These are phyloP conservation scores for Sebastes minor DNA, from an alignment of 2,797 vertebrate genomes.

Conservation along the genomic window DNA sequence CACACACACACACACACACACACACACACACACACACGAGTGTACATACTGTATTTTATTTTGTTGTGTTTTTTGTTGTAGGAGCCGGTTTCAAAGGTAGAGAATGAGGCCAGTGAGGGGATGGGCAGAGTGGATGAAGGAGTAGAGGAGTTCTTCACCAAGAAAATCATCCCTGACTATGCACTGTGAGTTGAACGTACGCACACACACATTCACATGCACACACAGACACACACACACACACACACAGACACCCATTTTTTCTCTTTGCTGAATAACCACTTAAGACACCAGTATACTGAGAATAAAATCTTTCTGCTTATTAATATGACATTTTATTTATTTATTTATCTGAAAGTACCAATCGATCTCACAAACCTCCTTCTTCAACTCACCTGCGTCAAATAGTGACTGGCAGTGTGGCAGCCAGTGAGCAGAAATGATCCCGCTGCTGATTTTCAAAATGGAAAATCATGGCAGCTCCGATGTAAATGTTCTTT, in stretches of 20 bases:
- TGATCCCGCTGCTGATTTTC: no score
- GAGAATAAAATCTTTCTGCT: neutral
- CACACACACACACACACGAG: neutral
- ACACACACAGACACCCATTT: neutral
- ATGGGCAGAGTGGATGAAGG: slow-evolving; percentile 93
- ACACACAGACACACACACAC: neutral
- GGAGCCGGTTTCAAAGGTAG: slow-evolving; percentile 85
- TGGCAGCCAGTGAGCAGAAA: no score
- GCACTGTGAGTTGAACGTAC: slow-evolving; percentile 83
- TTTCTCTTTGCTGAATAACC: neutral
- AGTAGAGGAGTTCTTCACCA: slow-evolving; percentile 96
- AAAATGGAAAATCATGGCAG: no score
- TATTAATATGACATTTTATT: neutral
- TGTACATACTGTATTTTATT: slow-evolving; percentile 1
- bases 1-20: no score
- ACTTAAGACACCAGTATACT: neutral
- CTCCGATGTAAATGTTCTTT: no score
- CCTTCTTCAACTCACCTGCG: neutral
- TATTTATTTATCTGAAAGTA: neutral
- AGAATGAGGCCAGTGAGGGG: slow-evolving; percentile 87
- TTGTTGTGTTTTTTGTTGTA: slow-evolving; percentile 54
- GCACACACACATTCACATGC: neutral
- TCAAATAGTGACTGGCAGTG: neutral
- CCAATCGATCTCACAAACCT: neutral
- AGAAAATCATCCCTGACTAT: slow-evolving; percentile 91